These are phyloP conservation scores for Alfaro cultratus DNA, from an alignment of 2,797 vertebrate species.

Conservation along the genomic window DNA sequence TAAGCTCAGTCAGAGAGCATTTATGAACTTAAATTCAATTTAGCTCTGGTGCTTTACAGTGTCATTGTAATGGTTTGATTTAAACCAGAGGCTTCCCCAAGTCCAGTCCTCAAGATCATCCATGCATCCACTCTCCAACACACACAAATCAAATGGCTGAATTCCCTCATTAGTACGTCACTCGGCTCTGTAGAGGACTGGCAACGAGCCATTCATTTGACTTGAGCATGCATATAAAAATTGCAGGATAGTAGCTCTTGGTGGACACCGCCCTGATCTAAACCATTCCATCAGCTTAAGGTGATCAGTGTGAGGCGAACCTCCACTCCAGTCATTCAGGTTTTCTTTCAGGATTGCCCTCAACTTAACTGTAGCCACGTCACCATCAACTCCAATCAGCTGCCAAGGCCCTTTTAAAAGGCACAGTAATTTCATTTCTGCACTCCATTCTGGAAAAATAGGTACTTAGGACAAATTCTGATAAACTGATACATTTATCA, in stretches of 20 bases:
- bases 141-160: not conserved
- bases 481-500: slow-evolving; percentile 3
- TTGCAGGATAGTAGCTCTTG: not conserved
- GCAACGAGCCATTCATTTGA: not conserved
- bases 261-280: not conserved
- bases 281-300: not conserved
- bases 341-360: not conserved
- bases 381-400: not conserved
- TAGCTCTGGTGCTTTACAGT: not conserved
- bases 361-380: not conserved
- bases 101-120: not conserved
- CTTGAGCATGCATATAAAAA: not conserved
- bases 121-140: not conserved
- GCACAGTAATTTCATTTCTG: not conserved
- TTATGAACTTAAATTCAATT: not conserved
- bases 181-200: not conserved
- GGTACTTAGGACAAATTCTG: not conserved
- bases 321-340: not conserved
- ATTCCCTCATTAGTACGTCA: not conserved
- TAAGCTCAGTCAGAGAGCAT: not conserved
- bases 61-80: not conserved
- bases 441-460: not conserved
- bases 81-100: not conserved
- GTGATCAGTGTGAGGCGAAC: not conserved
- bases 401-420: not conserved